Evolutionary conservation across 2,888 invertebrate genomes (phyloP), one percentile per base, ranked within the genome.

Genomic region (Orchesella flavescens): DNA sequence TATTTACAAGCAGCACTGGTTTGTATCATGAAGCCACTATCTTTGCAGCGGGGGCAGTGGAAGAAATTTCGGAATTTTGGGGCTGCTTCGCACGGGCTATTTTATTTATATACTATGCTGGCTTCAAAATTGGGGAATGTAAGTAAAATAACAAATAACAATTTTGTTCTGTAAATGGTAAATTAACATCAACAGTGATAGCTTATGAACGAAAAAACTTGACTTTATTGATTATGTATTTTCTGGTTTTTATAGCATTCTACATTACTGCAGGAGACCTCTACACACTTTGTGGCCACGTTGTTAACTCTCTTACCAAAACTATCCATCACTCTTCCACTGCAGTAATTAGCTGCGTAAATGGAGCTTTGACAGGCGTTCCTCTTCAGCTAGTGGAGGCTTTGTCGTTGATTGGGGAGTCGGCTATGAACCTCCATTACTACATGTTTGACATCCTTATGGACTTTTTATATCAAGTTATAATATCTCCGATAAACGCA

Each of bases 51-150:
- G 24, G 65, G 24, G 53, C 79, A 23, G 34, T n/a, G 23, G 53
- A 72, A 49, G 85, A 85, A 80, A 24, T 85, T 5, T 43, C 71
- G 10, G 86, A 84, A 21, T 82, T 86, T 57, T 85, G 81, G 61
- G 76, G 34, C 49, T 72, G 73, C 24, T 24, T 84, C 46, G 46
- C 61, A 4, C 43, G 78, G 12, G 82, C 84, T 10, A 23, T 86
- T 15, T 55, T 86, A 17, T 46, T 86, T 1, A 57, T 85, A 15
- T 85, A 76, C 46, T 84, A 84, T 65, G 85, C 46, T 12, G 46
- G 75, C 0, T 65, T 57, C 15, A 83, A 85, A 75, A 71, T 86
- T 43, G 68, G 81, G 44, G 86, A 86, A 53, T 83, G 86, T 85
- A 86, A 65, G 71, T 49, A 15, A 24, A 1, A 24, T 59, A 43